Conservation (phyloP, 2,113 vertebrate genomes). For the Progne subis region DNA sequence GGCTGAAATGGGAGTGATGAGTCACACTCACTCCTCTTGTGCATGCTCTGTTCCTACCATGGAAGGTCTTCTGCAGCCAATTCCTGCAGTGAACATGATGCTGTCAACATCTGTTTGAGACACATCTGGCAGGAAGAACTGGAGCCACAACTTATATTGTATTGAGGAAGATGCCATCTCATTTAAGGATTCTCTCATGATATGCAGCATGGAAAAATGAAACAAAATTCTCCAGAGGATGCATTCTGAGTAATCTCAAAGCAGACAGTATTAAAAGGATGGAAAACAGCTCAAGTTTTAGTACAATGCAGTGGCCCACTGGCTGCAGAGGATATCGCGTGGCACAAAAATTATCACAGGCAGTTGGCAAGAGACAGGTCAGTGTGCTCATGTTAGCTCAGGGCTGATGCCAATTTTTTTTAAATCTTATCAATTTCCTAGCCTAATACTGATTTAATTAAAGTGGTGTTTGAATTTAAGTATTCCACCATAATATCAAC, state of each 20-base stretch:
- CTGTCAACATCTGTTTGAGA: neutral
- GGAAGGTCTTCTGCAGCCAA: neutral
- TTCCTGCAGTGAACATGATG: neutral
- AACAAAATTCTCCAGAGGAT: neutral
- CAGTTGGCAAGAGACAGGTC: neutral
- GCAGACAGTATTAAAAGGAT: neutral
- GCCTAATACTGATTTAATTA: conserved; percentile 21
- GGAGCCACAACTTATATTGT: neutral
- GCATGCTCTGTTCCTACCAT: neutral
- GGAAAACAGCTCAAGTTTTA: neutral
- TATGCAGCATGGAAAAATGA: neutral
- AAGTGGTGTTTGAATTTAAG: conserved; percentile 5
- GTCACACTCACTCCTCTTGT: neutral
- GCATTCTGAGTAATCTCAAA: neutral
- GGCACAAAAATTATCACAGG: neutral
- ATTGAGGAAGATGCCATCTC: neutral
- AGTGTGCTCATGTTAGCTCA: neutral
- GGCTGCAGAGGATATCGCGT: neutral
- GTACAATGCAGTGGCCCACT: neutral
- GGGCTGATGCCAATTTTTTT: neutral
- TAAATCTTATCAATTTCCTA: neutral
- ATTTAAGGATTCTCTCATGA: neutral
- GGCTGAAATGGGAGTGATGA: neutral
- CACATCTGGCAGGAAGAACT: neutral
- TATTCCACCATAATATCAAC: conserved; percentile 8